Evolutionary conservation across 2,888 invertebrate genomes (phyloP), one percentile per base, ranked within the genome.

Genomic region (Diarsia mendica): DNA sequence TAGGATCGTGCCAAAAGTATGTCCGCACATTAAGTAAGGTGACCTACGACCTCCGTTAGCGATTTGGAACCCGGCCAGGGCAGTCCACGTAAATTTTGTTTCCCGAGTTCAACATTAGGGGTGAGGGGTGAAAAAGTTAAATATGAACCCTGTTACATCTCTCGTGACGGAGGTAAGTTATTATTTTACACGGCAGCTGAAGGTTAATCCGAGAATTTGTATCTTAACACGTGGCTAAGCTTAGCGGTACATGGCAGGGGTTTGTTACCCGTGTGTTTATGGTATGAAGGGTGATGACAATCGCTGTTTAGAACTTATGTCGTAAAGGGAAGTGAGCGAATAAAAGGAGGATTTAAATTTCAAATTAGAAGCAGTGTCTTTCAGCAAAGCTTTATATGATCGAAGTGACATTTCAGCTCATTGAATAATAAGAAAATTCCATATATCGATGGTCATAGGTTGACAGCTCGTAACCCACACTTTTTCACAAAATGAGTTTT

Each of bases 21-120:
- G 91, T 91, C 89, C 91, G 89, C 91, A 92, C 94, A 93, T 94
- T 93, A 93, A 91, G 91, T 89, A 91, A 92, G 92, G 93, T 94
- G 94, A 95, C 93, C 93, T 93, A 93, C 79, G 93, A 91, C 90
- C 92, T 89, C 89, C 83, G 90, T 87, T 88, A 89, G 90, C 91
- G 92, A 93, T 93, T 94, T 95, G 95, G 95, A 93, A 80, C 82
- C 85, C 72, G 80, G 94, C 95, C 94, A 95, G 92, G 86, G 86
- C 77, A 76, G 87, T 87, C 84, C 89, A 89, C 92, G 92, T 93
- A 94, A 92, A 93, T 93, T 93, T 91, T 89, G 92, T 91, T 92
- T 90, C 89, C 90, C 67, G 87, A 87, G 88, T 89, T 88, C 85
- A 92, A 90, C 91, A 92, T 92, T 91, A 91, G 90, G 84, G 87